Percentiles rank a stretch among this genome's conserved stretches.
phyloP scores from a whole-genome alignment of 2,888 invertebrate species.

The Nomada lathburiana region DNA sequence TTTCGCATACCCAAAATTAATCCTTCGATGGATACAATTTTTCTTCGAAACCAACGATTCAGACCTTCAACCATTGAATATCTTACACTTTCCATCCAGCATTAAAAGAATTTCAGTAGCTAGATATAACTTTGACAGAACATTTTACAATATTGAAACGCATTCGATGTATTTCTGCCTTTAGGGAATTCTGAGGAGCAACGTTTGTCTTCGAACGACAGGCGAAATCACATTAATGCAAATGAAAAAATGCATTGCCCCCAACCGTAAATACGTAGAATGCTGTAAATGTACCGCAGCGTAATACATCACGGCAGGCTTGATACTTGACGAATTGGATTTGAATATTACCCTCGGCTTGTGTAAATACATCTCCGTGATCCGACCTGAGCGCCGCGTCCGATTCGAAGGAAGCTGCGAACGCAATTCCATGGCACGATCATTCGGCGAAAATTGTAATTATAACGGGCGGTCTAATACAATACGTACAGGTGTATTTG shows the following conservation, averaged over 20 bases:
- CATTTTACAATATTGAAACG: not conserved
- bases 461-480: conserved; percentile 84
- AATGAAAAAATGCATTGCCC: too few species aligned
- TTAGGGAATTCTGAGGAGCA: not conserved
- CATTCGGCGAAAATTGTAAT: conserved; percentile 83
- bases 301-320: conserved; percentile 71
- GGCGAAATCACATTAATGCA: too few species aligned
- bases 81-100: too few species aligned
- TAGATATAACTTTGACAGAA: too few species aligned
- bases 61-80: too few species aligned
- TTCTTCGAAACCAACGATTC: too few species aligned
- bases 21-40: too few species aligned
- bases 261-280: too few species aligned
- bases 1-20: too few species aligned
- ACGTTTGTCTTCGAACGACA: too few species aligned
- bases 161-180: not conserved
- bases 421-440: conserved; percentile 55
- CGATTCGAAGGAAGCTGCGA: conserved; percentile 45
- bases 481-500: conserved; percentile 81
- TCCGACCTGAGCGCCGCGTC: conserved; percentile 13
- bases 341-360: conserved; percentile 83
- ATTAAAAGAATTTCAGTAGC: too few species aligned
- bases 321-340: conserved; percentile 83
- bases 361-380: conserved; percentile 77
- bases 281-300: not conserved